Conservation (phyloP, 1,140 invertebrate species). For the Brachionus angularis region DNA sequence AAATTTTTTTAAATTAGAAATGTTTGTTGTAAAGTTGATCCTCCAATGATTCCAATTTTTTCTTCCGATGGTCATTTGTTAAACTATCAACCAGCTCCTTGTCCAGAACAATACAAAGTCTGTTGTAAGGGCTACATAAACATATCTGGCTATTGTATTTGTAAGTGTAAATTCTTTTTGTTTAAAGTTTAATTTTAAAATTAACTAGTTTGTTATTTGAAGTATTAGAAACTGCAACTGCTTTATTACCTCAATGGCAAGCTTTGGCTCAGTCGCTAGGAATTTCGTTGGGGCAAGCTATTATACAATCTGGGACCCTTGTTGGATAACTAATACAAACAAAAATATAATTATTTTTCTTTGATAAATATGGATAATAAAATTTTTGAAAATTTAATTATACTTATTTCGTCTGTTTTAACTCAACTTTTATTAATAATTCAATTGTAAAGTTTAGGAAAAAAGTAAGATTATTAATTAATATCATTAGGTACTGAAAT, state of each 20-base stretch:
- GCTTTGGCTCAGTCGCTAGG: conserved; percentile 22
- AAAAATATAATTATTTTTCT: not conserved
- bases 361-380: not conserved
- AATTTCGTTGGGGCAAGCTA: conserved; percentile 19
- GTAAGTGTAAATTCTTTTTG: not conserved
- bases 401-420: too few relatives aligned
- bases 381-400: not conserved
- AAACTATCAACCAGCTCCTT: conserved; percentile 27
- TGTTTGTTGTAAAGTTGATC: conserved; percentile 38
- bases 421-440: too few relatives aligned
- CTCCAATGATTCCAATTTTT: conserved; percentile 35
- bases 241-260: conserved; percentile 22
- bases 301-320: conserved; percentile 3
- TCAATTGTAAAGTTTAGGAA: too few relatives aligned
- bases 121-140: conserved; percentile 40
- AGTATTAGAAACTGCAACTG: conserved; percentile 11
- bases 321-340: conserved; percentile 15
- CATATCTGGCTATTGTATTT: conserved; percentile 31
- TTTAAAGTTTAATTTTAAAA: not conserved
- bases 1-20: conserved; percentile 1
- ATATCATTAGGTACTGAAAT: too few relatives aligned
- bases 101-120: conserved; percentile 26
- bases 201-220: not conserved
- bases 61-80: conserved; percentile 15
- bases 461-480: too few relatives aligned